A percentile compares a stretch with the other conserved stretches of the same genome.
Conservation (phyloP, 2,797 vertebrate genomes). For the Pempheris klunzingeri region DNA sequence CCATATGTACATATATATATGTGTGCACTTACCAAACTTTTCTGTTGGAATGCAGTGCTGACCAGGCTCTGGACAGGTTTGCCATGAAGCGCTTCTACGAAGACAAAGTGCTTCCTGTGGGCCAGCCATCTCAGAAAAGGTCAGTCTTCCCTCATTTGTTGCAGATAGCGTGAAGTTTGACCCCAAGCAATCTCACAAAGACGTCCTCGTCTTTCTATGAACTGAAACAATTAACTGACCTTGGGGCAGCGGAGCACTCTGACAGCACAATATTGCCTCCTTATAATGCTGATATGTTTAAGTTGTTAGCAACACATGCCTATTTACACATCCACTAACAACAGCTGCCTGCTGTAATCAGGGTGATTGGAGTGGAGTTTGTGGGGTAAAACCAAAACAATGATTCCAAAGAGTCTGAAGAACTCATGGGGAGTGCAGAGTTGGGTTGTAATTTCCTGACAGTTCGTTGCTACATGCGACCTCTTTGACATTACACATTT, state of each 20-base stretch:
- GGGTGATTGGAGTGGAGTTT: neutral
- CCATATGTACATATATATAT: neutral
- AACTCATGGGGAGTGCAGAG: neutral
- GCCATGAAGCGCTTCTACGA: conserved; percentile 99
- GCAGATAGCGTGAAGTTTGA: conserved; percentile 44
- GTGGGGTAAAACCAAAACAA: neutral
- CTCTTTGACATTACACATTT: neutral
- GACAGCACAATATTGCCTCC: neutral
- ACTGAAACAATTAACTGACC: neutral
- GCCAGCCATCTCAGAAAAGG: conserved; percentile 97
- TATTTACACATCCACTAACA: neutral
- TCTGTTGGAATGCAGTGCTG: conserved; percentile 84
- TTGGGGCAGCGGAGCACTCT: neutral
- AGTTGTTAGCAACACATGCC: neutral
- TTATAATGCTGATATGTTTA: neutral
- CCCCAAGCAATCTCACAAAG: conserved; percentile 18
- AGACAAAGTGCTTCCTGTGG: conserved; percentile 97
- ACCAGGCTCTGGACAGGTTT: conserved; percentile 98
- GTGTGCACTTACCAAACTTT: conserved; percentile 3
- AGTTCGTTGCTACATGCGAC: neutral
- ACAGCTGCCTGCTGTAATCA: neutral
- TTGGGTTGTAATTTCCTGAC: neutral
- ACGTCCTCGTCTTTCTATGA: neutral
- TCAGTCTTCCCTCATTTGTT: conserved; percentile 77
- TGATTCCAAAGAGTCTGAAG: neutral